Percentiles rank a stretch among this genome's conserved stretches.
Conservation (phyloP, 2,888 invertebrate species). For the Tolmerus cingulatus region DNA sequence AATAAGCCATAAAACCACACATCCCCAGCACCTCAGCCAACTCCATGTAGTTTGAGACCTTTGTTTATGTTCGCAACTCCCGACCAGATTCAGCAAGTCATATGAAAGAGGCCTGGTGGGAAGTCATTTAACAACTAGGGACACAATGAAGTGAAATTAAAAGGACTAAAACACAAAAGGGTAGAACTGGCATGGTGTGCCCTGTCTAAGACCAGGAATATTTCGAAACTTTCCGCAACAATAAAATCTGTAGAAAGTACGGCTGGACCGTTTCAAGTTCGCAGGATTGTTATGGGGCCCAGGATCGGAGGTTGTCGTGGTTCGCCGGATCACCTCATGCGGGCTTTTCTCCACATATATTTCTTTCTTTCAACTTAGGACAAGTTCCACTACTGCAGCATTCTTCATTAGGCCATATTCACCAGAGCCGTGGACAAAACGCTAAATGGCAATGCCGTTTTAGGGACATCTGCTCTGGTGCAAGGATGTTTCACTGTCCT, state of each 20-base stretch:
- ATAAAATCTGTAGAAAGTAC: background rate
- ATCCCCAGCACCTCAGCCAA: background rate
- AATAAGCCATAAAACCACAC: background rate
- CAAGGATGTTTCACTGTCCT: background rate
- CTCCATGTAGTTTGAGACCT: background rate
- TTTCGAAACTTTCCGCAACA: background rate
- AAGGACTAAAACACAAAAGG: constrained; percentile 23
- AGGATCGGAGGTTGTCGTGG: background rate
- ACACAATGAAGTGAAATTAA: constrained; percentile 26
- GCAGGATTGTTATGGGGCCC: background rate
- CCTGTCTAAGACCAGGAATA: background rate
- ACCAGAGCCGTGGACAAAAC: background rate
- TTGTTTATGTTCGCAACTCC: background rate
- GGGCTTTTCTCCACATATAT: background rate
- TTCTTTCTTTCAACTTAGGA: background rate
- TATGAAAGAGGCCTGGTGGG: background rate
- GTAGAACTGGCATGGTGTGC: background rate
- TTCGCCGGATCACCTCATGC: background rate
- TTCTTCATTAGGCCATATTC: background rate
- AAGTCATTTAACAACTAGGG: background rate
- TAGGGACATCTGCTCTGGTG: background rate
- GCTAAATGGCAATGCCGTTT: background rate
- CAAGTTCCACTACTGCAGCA: background rate
- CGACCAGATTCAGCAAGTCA: background rate
- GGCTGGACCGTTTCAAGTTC: background rate